Conservation (phyloP, 1,140 invertebrate genomes). For the Ladona fulva region DNA sequence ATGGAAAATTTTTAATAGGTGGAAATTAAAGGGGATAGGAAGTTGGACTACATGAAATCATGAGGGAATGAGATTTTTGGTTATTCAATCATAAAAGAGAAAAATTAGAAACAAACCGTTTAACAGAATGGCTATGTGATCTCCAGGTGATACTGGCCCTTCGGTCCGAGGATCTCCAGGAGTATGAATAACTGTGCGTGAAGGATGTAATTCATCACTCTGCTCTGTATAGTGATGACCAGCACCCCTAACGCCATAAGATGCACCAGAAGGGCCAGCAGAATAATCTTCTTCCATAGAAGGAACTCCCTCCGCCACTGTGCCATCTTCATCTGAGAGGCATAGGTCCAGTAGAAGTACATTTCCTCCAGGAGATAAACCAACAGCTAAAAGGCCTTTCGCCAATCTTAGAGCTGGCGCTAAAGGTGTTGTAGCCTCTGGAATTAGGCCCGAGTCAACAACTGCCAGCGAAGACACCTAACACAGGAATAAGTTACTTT, state of each 20-base stretch:
- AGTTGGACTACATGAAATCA: too few relatives aligned
- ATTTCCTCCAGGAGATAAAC: not conserved
- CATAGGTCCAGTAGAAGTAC: not conserved
- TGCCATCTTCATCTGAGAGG: not conserved
- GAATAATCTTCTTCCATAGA: not conserved
- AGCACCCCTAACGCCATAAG: too few relatives aligned
- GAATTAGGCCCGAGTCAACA: not conserved
- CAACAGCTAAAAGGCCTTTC: not conserved
- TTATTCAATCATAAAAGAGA: too few relatives aligned
- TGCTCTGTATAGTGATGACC: not conserved
- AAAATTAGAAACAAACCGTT: too few relatives aligned
- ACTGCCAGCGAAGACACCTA: not conserved
- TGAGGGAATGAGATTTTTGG: too few relatives aligned
- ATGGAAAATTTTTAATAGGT: too few relatives aligned
- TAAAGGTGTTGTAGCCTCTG: not conserved
- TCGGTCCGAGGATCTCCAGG: not conserved
- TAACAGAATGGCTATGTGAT: not conserved
- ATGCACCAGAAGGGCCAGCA: not conserved
- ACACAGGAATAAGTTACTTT: too few relatives aligned
- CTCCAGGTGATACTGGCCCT: not conserved
- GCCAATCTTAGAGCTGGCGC: not conserved
- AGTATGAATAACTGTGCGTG: not conserved
- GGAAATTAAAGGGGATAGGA: too few relatives aligned
- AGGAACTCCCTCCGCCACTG: not conserved
- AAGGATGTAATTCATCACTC: not conserved